Evolutionary conservation across 1,140 invertebrate genomes (phyloP), one percentile per base, ranked within the genome.

Genomic region (Drosophila fuyamai): DNA sequence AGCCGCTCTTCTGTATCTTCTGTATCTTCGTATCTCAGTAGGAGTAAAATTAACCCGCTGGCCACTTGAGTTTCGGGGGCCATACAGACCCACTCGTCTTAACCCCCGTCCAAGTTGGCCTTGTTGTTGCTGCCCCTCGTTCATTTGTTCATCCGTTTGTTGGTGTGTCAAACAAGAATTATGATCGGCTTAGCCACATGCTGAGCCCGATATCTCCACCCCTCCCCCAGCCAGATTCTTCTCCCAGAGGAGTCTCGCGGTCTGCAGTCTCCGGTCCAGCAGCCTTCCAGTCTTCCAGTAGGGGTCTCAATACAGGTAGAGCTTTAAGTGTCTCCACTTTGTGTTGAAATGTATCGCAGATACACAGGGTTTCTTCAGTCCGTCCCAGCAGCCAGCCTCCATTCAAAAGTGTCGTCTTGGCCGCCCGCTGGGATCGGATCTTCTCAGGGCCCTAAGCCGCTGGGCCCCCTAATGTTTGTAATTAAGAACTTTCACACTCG

Each of bases 131-230:
- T 67, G 83, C 84, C 83, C 76, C 84, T 84, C 84, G 84, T 89
- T 89, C 84, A 89, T 89, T 89, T 89, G 84, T 89, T 89, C 84
- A 89, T 84, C 85, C 84, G 84, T 89, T 89, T 89, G 86, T 92
- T 86, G 76, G 74, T 79, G 73, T 90, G 90, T 89, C 90, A 92
- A 92, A 92, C 90, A 92, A 92, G 86, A 92, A 92, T 92, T 92
- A 92, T 92, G 90, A 92, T 92, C 90, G 90, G 90, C 90, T 92
- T 92, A 92, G 90, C 90, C 90, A 92, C 90, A 92, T 92, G 90
- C 90, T 92, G 90, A 90, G 89, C 83, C 54, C 27, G 54, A 76
- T 61, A 59, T 76, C 72, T 76, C 73, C n/a, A n/a, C n/a, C n/a
- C n/a, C n/a, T n/a, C 60, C 56, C 60, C 66, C 43, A 38, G n/a